These are phyloP conservation scores for Phaenicophaeus curvirostris DNA, from an alignment of 2,797 vertebrate genomes.

Conservation along the genomic window DNA sequence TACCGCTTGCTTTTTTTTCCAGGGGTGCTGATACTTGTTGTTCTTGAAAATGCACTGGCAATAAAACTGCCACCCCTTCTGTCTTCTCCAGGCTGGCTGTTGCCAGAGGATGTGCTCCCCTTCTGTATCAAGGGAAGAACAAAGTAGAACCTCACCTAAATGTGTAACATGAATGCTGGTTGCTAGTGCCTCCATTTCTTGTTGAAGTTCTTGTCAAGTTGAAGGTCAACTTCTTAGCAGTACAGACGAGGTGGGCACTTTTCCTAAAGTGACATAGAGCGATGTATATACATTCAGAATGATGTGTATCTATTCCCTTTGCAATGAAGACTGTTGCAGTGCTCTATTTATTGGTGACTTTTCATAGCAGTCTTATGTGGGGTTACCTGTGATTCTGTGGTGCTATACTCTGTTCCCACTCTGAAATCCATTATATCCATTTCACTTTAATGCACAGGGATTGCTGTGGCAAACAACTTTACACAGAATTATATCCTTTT, in stretches of 20 bases:
- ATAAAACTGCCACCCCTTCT: not conserved
- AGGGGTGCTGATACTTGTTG: not conserved
- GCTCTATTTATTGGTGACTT: not conserved
- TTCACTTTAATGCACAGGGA: not conserved
- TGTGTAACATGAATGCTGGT: accelerated
- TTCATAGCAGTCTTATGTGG: not conserved
- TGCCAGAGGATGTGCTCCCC: not conserved
- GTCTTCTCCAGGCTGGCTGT: not conserved
- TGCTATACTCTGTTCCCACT: not conserved
- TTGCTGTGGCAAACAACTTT: not conserved
- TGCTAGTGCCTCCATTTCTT: not conserved
- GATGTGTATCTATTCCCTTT: not conserved
- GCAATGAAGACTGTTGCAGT: not conserved
- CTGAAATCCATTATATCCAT: not conserved
- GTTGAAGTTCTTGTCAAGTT: not conserved
- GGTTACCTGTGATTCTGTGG: not conserved
- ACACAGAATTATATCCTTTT: not conserved
- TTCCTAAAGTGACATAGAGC: not conserved
- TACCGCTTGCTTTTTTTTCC: not conserved
- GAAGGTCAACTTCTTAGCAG: not conserved
- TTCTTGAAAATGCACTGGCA: not conserved
- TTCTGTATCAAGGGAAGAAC: not conserved
- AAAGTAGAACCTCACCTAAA: not conserved
- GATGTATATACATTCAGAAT: not conserved
- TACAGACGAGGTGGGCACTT: not conserved